Evolutionary conservation across 2,797 vertebrate species (phyloP), one percentile per base, ranked within the genome.

Genomic region (Vireo griseus): DNA sequence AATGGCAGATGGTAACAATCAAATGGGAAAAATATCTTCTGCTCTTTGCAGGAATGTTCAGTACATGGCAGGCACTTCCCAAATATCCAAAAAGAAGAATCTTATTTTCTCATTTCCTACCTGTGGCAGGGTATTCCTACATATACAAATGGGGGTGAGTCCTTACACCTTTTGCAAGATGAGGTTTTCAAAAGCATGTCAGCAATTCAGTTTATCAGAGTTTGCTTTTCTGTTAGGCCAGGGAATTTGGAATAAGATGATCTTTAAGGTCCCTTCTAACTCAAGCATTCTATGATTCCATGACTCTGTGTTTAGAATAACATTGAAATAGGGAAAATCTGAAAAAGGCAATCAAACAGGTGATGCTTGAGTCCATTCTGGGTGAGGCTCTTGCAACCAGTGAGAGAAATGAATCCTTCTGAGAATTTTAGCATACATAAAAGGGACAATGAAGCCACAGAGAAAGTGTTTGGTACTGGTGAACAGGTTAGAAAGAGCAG

Each of bases 21-120:
- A 83, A 83, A 74, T 19, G 19, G 25, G 24, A 17, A 77, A 80
- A 40, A 33, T 1, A 1, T 54, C 21, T 61, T 58, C 37, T 51
- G 9, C 13, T 74, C 8, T 67, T 88, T 50, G 9, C 10, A 48
- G 9, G 28, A 74, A 42, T 0, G 0, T 57, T 84, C 14, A 48
- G 1, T 22, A 40, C 0, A 1, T 42, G 40, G 2, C 11, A 81
- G 15, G 6, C 40, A 18, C 20, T 83, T 65, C 25, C 7, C n/a
- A 75, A 71, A 50, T 33, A 72, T 7, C 48, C 10, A 31, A 35
- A 83, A 45, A 28, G 7, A 8, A 45, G 26, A 84, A 65, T 40
- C 9, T 19, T 11, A 39, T 71, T 57, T 55, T 19, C 18, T 50
- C 5, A 16, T 63, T 45, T 55, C 9, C 22, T 58, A 20, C 14